Conservation (phyloP, 1,140 invertebrate genomes). For the Diuraphis noxia region DNA sequence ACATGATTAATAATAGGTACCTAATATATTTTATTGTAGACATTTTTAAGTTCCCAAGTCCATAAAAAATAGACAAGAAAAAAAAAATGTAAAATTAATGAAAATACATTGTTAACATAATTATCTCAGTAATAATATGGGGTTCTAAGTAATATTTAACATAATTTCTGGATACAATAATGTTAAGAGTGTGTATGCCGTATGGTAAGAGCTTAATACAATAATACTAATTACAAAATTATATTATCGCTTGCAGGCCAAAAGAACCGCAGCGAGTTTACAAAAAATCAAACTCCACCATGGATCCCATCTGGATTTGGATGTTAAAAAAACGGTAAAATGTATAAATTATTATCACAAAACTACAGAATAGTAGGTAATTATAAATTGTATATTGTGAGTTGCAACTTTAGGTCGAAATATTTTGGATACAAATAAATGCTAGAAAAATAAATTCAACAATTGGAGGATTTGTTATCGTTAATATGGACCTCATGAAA, state of each 20-base stretch:
- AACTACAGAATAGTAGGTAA: too few relatives aligned
- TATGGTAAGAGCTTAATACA: not conserved
- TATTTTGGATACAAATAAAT: not conserved
- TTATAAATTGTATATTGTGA: not conserved
- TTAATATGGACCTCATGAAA: not conserved
- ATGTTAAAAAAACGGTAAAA: constrained; percentile 12
- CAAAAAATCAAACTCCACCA: not conserved
- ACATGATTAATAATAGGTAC: too few relatives aligned
- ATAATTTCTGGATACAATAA: not conserved
- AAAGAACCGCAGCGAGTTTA: not conserved
- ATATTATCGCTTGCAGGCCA: not conserved
- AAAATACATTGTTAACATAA: not conserved
- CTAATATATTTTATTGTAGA: too few relatives aligned
- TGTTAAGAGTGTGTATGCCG: not conserved
- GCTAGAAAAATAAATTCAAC: not conserved
- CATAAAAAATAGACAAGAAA: too few relatives aligned
- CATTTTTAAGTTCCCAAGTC: too few relatives aligned
- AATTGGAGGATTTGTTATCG: not conserved
- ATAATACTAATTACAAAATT: not conserved
- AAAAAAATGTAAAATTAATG: not conserved
- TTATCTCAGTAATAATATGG: not conserved
- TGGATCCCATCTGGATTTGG: not conserved
- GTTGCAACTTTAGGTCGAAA: not conserved
- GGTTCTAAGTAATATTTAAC: not conserved
- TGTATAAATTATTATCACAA: not conserved